Evolutionary conservation across 2,888 invertebrate species (phyloP).

Genomic region (Ferdinandea cuprea): DNA sequence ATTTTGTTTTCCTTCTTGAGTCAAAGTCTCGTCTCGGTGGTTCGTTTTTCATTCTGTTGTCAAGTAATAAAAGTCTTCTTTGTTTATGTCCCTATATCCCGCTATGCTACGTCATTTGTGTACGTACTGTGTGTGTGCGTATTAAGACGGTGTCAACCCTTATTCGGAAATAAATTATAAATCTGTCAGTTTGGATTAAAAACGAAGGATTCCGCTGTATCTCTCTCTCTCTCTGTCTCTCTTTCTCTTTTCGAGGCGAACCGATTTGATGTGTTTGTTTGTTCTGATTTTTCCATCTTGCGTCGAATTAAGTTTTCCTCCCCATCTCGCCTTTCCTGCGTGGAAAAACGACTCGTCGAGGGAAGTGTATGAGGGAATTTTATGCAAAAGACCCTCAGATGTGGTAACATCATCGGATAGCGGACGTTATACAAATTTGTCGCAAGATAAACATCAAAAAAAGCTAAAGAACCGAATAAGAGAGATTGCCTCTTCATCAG

Average conservation of each 20-base stretch:
- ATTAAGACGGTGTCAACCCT: conserved; percentile 67
- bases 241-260: not conserved
- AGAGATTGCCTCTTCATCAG: conserved; percentile 61
- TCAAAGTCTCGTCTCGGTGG: conserved; percentile 17
- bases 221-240: conserved; percentile 33
- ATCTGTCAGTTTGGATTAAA: conserved; percentile 77
- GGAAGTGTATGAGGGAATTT: conserved; percentile 31
- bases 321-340: conserved; percentile 1
- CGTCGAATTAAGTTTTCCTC: conserved; percentile 62
- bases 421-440: conserved; percentile 65
- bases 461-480: conserved; percentile 56
- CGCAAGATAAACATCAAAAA: conserved; percentile 71
- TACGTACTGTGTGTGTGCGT: conserved; percentile 10
- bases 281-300: conserved; percentile 54
- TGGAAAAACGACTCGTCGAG: conserved; percentile 42
- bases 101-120: not conserved
- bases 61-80: conserved; percentile 45
- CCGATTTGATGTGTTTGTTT: too few species aligned
- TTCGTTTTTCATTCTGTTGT: conserved; percentile 37
- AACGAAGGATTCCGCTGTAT: conserved; percentile 50
- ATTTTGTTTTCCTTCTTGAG: conserved; percentile 38
- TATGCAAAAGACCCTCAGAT: conserved; percentile 63
- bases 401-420: conserved; percentile 13
- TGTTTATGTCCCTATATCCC: too few species aligned
- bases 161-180: conserved; percentile 75